These are phyloP conservation scores for Aleiodes leptofemur DNA, from an alignment of 2,888 invertebrate species.

Conservation along the genomic window DNA sequence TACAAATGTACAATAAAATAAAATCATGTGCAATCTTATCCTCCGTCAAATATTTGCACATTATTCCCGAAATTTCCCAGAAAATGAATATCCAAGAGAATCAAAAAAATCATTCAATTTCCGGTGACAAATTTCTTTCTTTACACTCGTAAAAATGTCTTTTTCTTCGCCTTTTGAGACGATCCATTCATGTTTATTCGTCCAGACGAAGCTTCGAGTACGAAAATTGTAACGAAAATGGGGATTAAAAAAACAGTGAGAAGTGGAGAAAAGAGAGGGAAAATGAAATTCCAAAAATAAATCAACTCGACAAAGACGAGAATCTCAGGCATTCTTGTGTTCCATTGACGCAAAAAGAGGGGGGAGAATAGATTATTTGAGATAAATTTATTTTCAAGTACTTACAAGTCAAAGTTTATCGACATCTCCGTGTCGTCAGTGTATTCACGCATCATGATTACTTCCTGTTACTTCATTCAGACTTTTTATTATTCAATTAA, in stretches of 20 bases:
- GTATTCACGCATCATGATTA: slow-evolving; percentile 58
- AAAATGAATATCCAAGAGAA: too few relatives aligned
- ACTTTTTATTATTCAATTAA: slow-evolving; percentile 39
- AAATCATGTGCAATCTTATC: too few relatives aligned
- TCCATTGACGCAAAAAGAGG: not conserved
- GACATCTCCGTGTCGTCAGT: slow-evolving; percentile 65
- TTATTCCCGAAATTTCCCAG: too few relatives aligned
- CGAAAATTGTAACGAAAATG: slow-evolving; percentile 12
- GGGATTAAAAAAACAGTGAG: slow-evolving; percentile 20
- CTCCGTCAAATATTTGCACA: too few relatives aligned
- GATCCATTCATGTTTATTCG: slow-evolving; percentile 26
- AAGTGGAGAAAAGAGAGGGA: not conserved
- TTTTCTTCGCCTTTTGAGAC: not conserved
- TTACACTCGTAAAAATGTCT: not conserved
- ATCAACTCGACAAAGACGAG: slow-evolving; percentile 26
- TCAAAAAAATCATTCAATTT: not conserved
- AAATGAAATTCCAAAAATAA: slow-evolving; percentile 37
- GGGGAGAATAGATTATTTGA: not conserved
- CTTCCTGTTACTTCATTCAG: slow-evolving; percentile 14
- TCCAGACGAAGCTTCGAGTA: slow-evolving; percentile 19
- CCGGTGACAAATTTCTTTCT: not conserved
- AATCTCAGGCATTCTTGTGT: not conserved
- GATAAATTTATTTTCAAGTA: slow-evolving; percentile 43
- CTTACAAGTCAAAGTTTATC: slow-evolving; percentile 67
- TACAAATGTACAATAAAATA: too few relatives aligned